Evolutionary conservation across 2,888 invertebrate genomes (phyloP).

Genomic region (Physocephala rufipes): DNA sequence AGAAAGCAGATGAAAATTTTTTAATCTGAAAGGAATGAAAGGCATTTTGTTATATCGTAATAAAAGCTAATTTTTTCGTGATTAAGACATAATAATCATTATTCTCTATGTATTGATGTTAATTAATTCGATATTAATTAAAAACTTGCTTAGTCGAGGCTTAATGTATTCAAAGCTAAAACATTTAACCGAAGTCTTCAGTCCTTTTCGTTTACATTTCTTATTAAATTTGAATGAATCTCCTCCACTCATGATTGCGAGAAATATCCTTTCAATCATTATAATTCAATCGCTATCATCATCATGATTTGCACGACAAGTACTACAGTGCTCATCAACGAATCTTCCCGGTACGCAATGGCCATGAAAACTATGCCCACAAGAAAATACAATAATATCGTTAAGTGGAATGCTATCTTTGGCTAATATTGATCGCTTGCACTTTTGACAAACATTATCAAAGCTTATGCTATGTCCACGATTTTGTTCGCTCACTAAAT

Average conservation of each 20-base stretch:
- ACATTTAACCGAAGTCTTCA: too few relatives aligned
- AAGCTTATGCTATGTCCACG: conserved; percentile 76
- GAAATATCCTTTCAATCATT: too few relatives aligned
- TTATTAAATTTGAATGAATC: too few relatives aligned
- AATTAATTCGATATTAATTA: too few relatives aligned
- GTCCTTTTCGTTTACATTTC: too few relatives aligned
- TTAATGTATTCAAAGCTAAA: too few relatives aligned
- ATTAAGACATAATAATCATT: too few relatives aligned
- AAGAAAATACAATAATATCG: conserved; percentile 84
- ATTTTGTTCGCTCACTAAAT: conserved; percentile 79
- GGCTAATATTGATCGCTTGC: conserved; percentile 79
- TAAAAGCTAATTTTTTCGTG: too few relatives aligned
- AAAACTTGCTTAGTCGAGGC: too few relatives aligned
- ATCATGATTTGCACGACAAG: conserved; percentile 43
- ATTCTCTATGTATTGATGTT: too few relatives aligned
- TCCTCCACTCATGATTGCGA: too few relatives aligned
- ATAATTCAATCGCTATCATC: conserved; percentile 37
- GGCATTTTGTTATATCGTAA: conserved; percentile 9
- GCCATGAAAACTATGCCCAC: conserved; percentile 89
- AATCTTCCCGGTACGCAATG: conserved; percentile 74
- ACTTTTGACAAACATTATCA: conserved; percentile 83
- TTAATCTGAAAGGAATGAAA: not conserved
- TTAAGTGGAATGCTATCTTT: conserved; percentile 76
- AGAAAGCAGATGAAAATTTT: too few relatives aligned
- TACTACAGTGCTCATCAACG: conserved; percentile 50